Base-by-base conservation (phyloP, 2,888 invertebrate genomes). In the Carpatolechia fugitivella region DNA sequence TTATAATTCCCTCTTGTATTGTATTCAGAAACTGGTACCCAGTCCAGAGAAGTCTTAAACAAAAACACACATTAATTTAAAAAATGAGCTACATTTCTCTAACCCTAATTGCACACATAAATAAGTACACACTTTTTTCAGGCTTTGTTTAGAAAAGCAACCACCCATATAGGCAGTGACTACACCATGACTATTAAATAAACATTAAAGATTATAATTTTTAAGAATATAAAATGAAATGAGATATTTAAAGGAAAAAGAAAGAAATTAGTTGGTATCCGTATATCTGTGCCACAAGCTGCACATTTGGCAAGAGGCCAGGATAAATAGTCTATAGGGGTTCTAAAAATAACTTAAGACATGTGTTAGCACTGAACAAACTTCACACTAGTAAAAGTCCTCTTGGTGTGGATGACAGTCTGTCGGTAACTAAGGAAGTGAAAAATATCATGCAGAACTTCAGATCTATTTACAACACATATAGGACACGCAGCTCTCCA, bases 1-100 rank as follows among this genome's bases (percentile, higher is more conserved):
- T 83, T 88, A 72, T 88, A 85, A 72, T 87, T 88, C 52, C 81
- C 69, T 71, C 90, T 82, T 60, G 82, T 74, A 65, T 90, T 90
- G 67, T 90, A 90, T 74, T 91, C 91, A 38, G 91, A 89, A 47
- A 90, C 90, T 52, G 91, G 90, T 59, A 91, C 87, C 91, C 90
- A 91, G 75, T 91, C 91, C 69, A 91, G 75, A 61, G 90, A 87
- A 57, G 89, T 87, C 91, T 91, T 80, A 73, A 89, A 87, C 63
- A 10, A 48, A 18, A 14, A 13, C 3, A 8, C 13, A 48, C 10
- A 14, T 10, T 6, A 48, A 48, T 7, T 20, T 2, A 41, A 11
- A 18, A 20, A 41, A 41, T 41, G 13, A 1, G 20, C 1, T n/a
- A n/a, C n/a, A n/a, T n/a, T n/a, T n/a, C n/a, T n/a, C n/a, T n/a